phyloP scores from a whole-genome alignment of 2,888 invertebrate genomes.

The Drosophila affinis region DNA sequence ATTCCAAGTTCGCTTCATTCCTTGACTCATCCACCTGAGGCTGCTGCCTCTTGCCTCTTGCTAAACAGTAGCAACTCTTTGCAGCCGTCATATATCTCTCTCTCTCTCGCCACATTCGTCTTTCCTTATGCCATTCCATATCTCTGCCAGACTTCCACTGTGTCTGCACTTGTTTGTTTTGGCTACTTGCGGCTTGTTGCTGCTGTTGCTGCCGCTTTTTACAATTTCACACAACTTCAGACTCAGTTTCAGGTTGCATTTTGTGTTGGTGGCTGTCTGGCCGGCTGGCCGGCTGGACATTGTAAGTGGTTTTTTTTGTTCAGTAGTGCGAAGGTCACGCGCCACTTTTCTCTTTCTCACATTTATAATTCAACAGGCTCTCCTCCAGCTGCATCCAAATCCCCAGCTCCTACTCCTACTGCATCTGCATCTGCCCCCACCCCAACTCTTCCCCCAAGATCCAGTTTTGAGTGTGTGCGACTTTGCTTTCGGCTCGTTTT shows the following conservation, averaged over 20 bases:
- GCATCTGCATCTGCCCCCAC: constrained; percentile 8
- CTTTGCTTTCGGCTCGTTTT: constrained; percentile 40
- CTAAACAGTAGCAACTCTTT: constrained; percentile 49
- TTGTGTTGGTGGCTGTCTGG: neutral
- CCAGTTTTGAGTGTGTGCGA: constrained; percentile 43
- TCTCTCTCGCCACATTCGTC: constrained; percentile 16
- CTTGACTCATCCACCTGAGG: constrained; percentile 17
- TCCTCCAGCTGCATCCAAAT: constrained; percentile 53
- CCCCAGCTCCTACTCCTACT: neutral
- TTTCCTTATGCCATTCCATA: constrained; percentile 7
- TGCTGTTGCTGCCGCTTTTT: constrained; percentile 29
- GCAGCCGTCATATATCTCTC: constrained; percentile 30
- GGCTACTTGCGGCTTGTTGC: constrained; percentile 20
- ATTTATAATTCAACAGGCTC: constrained; percentile 45
- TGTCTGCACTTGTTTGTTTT: constrained; percentile 57
- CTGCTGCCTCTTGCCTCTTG: constrained; percentile 21
- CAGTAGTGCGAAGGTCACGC: constrained; percentile 74
- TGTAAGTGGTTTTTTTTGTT: constrained; percentile 18
- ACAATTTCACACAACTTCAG: constrained; percentile 13
- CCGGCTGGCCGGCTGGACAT: neutral
- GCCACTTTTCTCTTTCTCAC: constrained; percentile 69
- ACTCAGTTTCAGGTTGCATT: constrained; percentile 5
- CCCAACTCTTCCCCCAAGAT: constrained; percentile 16
- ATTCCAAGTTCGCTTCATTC: constrained; percentile 33
- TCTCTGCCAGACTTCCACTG: constrained; percentile 1